Conservation (phyloP, 2,888 invertebrate species). For the Stenotaenia linearis region DNA sequence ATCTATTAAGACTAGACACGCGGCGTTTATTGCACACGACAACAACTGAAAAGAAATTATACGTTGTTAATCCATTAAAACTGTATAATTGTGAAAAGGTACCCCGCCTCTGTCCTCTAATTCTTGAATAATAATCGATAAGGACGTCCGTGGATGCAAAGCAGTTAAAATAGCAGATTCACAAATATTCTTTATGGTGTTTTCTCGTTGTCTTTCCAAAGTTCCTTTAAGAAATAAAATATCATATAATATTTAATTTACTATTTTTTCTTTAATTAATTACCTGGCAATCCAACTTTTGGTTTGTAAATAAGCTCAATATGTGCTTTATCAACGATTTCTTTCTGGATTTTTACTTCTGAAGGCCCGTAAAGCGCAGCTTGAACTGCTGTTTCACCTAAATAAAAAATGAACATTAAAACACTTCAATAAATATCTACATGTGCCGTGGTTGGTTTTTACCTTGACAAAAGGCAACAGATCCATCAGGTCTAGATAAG, state of each 20-base stretch:
- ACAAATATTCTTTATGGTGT: constrained; percentile 67
- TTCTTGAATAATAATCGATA: constrained; percentile 76
- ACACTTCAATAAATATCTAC: background rate
- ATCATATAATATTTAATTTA: background rate
- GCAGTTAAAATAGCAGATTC: constrained; percentile 65
- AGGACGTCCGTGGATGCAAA: constrained; percentile 72
- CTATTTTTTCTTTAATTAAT: constrained; percentile 36
- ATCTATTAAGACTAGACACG: constrained; percentile 74
- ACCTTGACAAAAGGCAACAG: constrained; percentile 73
- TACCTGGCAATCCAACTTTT: constrained; percentile 66
- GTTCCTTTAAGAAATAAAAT: constrained; percentile 50
- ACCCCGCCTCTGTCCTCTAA: constrained; percentile 77
- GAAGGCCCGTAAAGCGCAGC: constrained; percentile 77
- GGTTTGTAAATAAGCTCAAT: constrained; percentile 72
- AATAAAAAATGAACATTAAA: background rate
- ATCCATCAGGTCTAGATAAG: constrained; percentile 69
- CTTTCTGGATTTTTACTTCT: constrained; percentile 68
- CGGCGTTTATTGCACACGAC: constrained; percentile 73
- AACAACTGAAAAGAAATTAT: constrained; percentile 50
- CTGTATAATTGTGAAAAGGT: constrained; percentile 34
- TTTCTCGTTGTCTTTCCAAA: constrained; percentile 66
- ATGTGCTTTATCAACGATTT: constrained; percentile 69
- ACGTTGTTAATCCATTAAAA: background rate
- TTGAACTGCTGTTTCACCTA: constrained; percentile 70
- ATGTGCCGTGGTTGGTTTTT: constrained; percentile 37